Evolutionary conservation across 2,113 vertebrate species (phyloP), one percentile per base, ranked within the genome.

Genomic region (Vombatus ursinus): DNA sequence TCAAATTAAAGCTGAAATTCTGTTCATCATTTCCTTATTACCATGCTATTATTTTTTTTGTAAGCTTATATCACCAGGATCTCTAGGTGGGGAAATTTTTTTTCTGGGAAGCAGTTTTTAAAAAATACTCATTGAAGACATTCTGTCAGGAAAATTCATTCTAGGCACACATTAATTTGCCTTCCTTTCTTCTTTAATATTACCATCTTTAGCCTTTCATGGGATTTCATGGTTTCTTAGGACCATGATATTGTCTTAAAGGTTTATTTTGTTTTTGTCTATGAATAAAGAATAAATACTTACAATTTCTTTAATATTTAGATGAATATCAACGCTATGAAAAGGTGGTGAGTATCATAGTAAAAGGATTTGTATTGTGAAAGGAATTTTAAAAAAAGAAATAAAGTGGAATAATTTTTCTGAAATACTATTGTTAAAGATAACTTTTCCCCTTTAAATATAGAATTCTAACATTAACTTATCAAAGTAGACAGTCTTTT

Each of bases 251-350:
- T 68, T 92, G 48, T 94, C 51, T 92, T 95, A 93, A 91, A 93
- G 84, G 37, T 54, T 52, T 90, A 2, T 90, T 90, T 96, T 93
- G 28, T 92, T 94, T 94, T 96, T 53, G 68, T 93, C 25, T 94
- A 0, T 57, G 31, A 94, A 92, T 54, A 52, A 90, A 92, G 89
- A n/a, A 89, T 53, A 52, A 92, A 91, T 23, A 57, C 37, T 44
- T 84, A 84, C 23, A 94, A 1, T 89, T 91, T 68, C 16, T 93
- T 96, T 54, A 95, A 89, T 91, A 90, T 92, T 94, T 95, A 90
- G 19, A 52, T 91, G 52, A 90, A 48, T 90, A 93, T 53, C 84
- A 94, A 96, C 95, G 23, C 48, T 31, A 31, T 91, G 90, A 91
- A 95, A 95, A 91, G 51, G 49, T 47, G 5, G 49, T 94, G 12